phyloP scores from a whole-genome alignment of 2,113 vertebrate species.

The Anthoscopus minutus region DNA sequence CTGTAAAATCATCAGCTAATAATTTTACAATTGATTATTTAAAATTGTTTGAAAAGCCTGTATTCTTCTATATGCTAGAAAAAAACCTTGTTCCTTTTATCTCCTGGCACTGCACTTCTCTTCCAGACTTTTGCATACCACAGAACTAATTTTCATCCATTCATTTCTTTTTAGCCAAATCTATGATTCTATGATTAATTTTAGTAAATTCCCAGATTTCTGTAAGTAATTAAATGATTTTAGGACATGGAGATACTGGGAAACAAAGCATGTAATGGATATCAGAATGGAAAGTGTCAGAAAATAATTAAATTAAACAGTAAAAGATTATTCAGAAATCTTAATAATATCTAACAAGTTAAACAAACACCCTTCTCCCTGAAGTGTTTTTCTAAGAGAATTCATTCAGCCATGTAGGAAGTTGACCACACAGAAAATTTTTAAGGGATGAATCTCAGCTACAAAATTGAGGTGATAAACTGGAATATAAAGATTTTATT shows the following conservation, averaged over 20 bases:
- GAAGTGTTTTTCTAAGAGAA: not conserved
- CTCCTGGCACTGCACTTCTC: not conserved
- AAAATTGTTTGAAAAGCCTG: not conserved
- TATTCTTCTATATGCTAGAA: not conserved
- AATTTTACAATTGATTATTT: not conserved
- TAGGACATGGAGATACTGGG: not conserved
- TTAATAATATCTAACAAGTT: not conserved
- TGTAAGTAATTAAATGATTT: not conserved
- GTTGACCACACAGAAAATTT: not conserved
- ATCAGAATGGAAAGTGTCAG: not conserved
- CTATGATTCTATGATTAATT: not conserved
- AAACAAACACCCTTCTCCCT: not conserved
- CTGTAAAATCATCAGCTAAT: not conserved
- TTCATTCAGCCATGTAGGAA: not conserved
- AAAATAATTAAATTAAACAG: not conserved
- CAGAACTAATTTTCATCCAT: not conserved
- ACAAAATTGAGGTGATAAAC: not conserved
- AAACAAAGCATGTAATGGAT: not conserved
- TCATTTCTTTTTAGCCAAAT: not conserved
- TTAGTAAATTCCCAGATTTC: not conserved
- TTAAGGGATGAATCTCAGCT: not conserved
- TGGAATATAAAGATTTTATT: not conserved
- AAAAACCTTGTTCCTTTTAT: not conserved
- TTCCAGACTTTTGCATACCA: not conserved
- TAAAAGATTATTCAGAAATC: not conserved